Base-by-base conservation (phyloP, 2,113 vertebrate species). In the Oreocharis arfaki region DNA sequence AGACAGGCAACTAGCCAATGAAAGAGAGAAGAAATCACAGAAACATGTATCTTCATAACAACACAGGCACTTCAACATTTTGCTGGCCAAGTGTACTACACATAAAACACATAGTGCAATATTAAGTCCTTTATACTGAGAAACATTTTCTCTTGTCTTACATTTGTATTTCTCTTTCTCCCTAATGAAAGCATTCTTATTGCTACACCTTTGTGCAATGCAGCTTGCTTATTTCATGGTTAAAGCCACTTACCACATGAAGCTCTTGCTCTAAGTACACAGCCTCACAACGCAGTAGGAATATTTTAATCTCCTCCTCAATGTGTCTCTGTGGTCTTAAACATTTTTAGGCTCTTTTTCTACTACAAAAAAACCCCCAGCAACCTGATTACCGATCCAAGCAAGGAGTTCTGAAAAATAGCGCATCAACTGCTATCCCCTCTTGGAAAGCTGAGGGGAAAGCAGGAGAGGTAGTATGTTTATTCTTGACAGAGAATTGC, bases 1-100 rank as follows among this genome's bases (percentile, higher is more conserved):
- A 96, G 85, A 95, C 71, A 97, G 86, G 76, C 85, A 95, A 79
- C 16, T 93, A 95, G 93, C 89, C 96, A 97, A 28, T 78, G 70
- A 95, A 95, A 84, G 28, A 84, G 75, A 94, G 42, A 95, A 88
- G 91, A 84, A 87, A 93, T 95, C 19, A 87, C 69, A 87, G 42
- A 55, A 93, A 84, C 8, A 37, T 33, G 12, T 10, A 44, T 19
- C 86, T 79, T 86, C n/a, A 80, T 44, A 61, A 53, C 16, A 86
- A 79, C 65, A 49, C 23, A 70, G 35, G 32, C 13, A 63, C 28
- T 12, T 57, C 41, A 44, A 26, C 79, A 80, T 88, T 96, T 96
- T 78, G 24, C 22, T 78, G 37, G 41, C 33, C 24, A 26, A 64
- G 32, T 35, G 13, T 33, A 75, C 83, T 79, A 52, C 30, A 65